These are phyloP conservation scores for Brachypodius melanocephalos DNA, from an alignment of 2,113 vertebrate genomes.

Conservation along the genomic window DNA sequence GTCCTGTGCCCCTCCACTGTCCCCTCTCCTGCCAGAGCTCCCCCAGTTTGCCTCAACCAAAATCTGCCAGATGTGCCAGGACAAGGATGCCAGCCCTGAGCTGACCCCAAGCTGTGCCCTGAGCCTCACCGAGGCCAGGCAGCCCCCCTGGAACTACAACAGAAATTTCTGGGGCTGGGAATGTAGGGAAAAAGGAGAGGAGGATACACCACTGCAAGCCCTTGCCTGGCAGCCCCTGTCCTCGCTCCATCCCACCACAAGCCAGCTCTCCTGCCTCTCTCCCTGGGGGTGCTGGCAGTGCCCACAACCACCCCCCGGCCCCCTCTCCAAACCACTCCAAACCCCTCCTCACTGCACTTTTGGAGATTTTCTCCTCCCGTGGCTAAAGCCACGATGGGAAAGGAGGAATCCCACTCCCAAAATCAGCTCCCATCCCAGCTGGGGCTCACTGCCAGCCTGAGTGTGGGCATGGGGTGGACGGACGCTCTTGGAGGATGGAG, in stretches of 20 bases:
- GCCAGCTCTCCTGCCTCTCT: background rate
- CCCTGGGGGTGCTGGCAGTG: background rate
- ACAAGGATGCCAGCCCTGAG: background rate
- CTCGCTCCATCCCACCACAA: background rate
- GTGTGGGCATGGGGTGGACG: background rate
- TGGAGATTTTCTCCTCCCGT: fast-evolving
- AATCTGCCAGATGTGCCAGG: fast-evolving
- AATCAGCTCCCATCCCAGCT: fast-evolving
- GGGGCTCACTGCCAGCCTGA: background rate
- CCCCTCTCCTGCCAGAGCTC: background rate
- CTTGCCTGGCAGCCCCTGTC: background rate
- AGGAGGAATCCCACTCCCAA: background rate
- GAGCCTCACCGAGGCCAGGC: fast-evolving
- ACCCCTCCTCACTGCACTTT: background rate
- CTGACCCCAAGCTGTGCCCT: background rate
- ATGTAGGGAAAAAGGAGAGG: fast-evolving
- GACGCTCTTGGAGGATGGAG: background rate
- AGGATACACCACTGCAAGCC: fast-evolving
- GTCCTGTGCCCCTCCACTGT: fast-evolving
- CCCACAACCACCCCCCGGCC: background rate
- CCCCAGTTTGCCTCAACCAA: background rate
- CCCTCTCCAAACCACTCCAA: background rate
- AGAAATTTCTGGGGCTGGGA: background rate
- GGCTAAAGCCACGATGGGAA: background rate
- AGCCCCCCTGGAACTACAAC: background rate